Conservation (phyloP, 1,140 invertebrate species). For the Atta colombica region DNA sequence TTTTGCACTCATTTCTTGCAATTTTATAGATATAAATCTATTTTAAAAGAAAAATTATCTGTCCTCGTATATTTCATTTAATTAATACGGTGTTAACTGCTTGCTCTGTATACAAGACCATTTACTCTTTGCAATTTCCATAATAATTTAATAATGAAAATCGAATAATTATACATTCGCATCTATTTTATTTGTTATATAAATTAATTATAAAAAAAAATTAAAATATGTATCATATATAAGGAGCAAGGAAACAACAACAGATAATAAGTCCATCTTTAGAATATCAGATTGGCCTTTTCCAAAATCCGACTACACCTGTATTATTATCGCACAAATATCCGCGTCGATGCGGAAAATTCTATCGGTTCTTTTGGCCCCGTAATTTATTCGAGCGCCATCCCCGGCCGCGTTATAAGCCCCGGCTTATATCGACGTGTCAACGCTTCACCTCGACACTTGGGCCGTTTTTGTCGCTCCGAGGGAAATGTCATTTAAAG, state of each 20-base stretch:
- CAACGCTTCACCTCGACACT: constrained; percentile 65
- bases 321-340: constrained; percentile 52
- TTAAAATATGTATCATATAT: not conserved
- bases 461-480: constrained; percentile 67
- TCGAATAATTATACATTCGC: not conserved
- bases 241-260: not conserved
- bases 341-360: constrained; percentile 63
- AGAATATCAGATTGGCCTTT: not conserved
- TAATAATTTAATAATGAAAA: constrained; percentile 15
- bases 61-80: not conserved
- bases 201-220: not conserved
- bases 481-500: constrained; percentile 70
- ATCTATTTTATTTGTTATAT: not conserved
- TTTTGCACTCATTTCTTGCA: not conserved
- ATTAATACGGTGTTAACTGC: not conserved
- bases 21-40: not conserved
- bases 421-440: constrained; percentile 56
- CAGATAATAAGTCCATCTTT: not conserved
- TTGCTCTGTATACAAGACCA: not conserved
- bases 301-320: constrained; percentile 7
- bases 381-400: constrained; percentile 58
- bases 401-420: constrained; percentile 54
- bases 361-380: constrained; percentile 54
- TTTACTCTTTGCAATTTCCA: not conserved
- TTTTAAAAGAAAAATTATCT: not conserved